These are phyloP conservation scores for Motacilla alba DNA, from an alignment of 2,113 vertebrate genomes.

Conservation along the genomic window DNA sequence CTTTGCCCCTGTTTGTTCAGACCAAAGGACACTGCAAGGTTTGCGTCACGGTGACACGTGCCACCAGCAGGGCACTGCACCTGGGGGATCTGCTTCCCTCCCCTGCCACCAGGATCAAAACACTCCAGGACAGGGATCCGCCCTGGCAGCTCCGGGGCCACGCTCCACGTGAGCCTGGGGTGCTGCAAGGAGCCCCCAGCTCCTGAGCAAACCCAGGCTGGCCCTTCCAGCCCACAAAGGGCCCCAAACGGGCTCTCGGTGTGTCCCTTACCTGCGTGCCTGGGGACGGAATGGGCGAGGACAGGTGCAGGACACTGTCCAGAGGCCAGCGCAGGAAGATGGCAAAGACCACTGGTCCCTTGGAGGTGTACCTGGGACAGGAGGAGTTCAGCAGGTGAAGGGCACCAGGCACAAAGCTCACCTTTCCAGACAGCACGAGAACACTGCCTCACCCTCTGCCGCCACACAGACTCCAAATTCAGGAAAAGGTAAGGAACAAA, in stretches of 20 bases:
- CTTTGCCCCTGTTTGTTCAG: slow-evolving; percentile 19
- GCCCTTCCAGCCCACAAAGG: not conserved
- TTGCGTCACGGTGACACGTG: slow-evolving; percentile 6
- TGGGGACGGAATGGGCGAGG: slow-evolving; percentile 51
- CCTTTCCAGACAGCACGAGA: not conserved
- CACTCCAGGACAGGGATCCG: not conserved
- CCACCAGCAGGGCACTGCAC: not conserved
- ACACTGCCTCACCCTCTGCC: not conserved
- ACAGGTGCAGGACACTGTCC: slow-evolving; percentile 56
- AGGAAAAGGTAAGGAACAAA: not conserved
- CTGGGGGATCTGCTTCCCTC: not conserved
- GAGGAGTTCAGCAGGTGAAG: not conserved
- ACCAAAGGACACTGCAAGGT: not conserved
- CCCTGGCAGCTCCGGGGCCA: not conserved
- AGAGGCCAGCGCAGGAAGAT: slow-evolving; percentile 76
- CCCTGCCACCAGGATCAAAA: not conserved
- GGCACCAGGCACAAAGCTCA: not conserved
- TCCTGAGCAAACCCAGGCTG: not conserved
- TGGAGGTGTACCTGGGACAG: slow-evolving; percentile 79
- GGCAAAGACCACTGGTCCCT: slow-evolving; percentile 70
- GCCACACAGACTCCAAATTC: not conserved
- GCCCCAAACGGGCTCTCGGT: not conserved
- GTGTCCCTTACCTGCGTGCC: slow-evolving; percentile 67
- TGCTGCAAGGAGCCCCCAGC: not conserved
- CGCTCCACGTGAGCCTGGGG: not conserved